Base-by-base conservation (phyloP, 1,140 invertebrate genomes). In the Drosophila chauvacae region DNA sequence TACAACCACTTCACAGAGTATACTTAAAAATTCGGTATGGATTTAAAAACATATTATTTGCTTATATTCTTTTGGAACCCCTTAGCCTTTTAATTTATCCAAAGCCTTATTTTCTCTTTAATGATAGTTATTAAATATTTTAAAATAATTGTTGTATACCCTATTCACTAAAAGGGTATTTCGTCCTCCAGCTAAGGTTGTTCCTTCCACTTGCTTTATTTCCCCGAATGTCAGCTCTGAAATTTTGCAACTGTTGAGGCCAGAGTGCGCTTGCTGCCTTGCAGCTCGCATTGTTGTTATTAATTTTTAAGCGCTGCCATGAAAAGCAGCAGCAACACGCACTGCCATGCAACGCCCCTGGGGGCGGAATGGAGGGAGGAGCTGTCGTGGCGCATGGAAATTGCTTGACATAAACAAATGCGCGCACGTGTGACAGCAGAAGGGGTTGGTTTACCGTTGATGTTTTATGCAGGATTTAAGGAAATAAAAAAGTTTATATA, bases 231-330 rank as follows among this genome's bases (percentile, higher is more conserved):
- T 68, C 80, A 74, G 47, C 62, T 48, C 44, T 56, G 41, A 68
- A 72, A 75, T 80, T 66, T 65, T 80, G 56, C 57, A 65, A 70
- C 70, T 70, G 62, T 61, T 83, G 55, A 69, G 69, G 62, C 63
- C 47, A n/a, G 47, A 60, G 55, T 48, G 44, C 26, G 44, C 30
- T 65, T 30, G 42, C 23, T 63, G 59, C 39, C 23, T 50, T 59
- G 51, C 39, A 41, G 51, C 39, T 11, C 4, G n/a, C 39, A 53
- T 61, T 59, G 59, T 74, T 74, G 47, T 86, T 85, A 85, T 85
- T 78, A 86, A 85, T 85, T 86, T 85, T 86, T 78, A 86, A 86
- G 59, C 73, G 78, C 53, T 69, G 59, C 66, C 48, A 58, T 16
- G 58, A 33, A 48, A 45, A 59, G 53, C 64, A 80, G 61, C 53